Evolutionary conservation across 2,113 vertebrate species (phyloP), one percentile per base, ranked within the genome.

Genomic region (Chaetops frenatus): DNA sequence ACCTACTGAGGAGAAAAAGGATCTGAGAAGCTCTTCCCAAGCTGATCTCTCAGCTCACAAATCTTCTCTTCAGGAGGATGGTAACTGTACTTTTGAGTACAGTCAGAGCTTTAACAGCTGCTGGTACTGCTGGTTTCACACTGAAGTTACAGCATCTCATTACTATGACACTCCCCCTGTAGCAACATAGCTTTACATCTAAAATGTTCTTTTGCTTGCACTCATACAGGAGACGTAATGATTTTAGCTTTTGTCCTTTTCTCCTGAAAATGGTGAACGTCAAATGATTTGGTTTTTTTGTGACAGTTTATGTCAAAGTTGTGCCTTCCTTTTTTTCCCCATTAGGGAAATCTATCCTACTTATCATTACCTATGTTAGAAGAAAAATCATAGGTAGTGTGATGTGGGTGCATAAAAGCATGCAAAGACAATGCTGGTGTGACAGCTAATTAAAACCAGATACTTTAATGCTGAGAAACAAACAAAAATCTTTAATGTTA

Each of bases 371-470:
- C 50, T 73, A 5, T 79, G 31, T 42, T 76, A 27, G 70, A 56
- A 84, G 28, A 44, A 27, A 78, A 27, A 31, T 22, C 50, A 40
- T 28, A 21, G 29, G 21, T 65, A 36, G 16, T 86, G 51, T 83
- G 88, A 81, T 86, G 35, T 64, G 27, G 42, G 51, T 40, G 35
- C 51, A 90, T 78, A 66, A 95, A 93, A 71, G 33, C 38, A n/a
- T 35, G 11, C 64, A 36, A 81, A 93, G 76, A 73, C 51, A 88
- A 27, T 86, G 44, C 56, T 90, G 67, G 19, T 74, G 28, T 94
- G 90, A 96, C 88, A 93, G 79, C 82, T 96, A 90, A 93, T 96
- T 96, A 93, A 93, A 92, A 19, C 23, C 56, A 84, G 64, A 48
- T 86, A 19, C 48, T 94, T 88, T 29, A 88, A n/a, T 70, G 64